These are phyloP conservation scores for Fringilla coelebs DNA, from an alignment of 2,797 vertebrate genomes.

Conservation along the genomic window DNA sequence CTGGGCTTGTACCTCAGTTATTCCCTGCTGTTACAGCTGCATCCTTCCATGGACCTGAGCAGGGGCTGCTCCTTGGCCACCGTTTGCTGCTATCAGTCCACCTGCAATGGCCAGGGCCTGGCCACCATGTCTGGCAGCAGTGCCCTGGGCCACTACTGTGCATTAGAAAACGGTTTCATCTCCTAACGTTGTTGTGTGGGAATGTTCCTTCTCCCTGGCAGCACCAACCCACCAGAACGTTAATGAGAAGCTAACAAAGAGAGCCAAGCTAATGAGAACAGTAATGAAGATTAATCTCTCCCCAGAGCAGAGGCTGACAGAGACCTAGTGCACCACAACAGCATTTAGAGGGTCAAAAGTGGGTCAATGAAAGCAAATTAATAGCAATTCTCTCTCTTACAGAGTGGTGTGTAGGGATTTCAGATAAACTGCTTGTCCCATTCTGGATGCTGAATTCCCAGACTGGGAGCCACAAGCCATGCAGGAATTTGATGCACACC, in stretches of 20 bases:
- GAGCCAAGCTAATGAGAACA: neutral
- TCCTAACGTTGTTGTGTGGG: neutral
- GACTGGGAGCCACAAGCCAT: neutral
- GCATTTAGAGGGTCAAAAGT: conserved; percentile 40
- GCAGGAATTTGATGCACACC: neutral
- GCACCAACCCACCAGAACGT: neutral
- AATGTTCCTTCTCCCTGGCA: neutral
- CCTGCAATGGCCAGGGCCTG: neutral
- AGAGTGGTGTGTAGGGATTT: neutral
- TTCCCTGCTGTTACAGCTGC: neutral
- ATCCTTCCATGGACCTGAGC: neutral
- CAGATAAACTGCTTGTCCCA: neutral
- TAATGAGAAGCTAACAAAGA: conserved; percentile 19
- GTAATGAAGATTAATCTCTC: conserved; percentile 55
- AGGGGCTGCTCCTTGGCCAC: neutral
- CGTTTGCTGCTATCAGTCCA: neutral
- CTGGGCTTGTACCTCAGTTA: neutral
- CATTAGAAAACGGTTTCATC: neutral
- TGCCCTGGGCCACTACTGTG: neutral
- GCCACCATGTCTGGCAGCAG: neutral
- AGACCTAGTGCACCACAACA: neutral
- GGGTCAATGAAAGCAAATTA: conserved; percentile 50
- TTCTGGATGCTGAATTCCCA: neutral
- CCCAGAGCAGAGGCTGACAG: conserved; percentile 8
- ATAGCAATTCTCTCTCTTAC: conserved; percentile 12